These are phyloP conservation scores for Helicoverpa assulta DNA, from an alignment of 2,888 invertebrate species.

Conservation along the genomic window DNA sequence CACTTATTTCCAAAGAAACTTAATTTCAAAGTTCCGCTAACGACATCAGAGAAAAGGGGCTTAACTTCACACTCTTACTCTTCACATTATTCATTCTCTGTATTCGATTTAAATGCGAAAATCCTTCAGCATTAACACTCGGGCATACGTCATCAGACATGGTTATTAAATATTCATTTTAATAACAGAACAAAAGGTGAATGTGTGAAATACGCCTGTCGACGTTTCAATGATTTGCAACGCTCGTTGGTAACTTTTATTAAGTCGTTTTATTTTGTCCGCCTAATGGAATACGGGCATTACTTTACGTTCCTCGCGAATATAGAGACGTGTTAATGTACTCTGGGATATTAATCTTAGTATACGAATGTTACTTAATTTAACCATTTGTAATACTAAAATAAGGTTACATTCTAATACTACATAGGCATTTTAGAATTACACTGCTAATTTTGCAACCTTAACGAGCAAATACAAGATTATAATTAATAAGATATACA, in stretches of 20 bases:
- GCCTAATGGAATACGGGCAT: constrained; percentile 70
- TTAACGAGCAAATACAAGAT: constrained; percentile 34
- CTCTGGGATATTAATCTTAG: constrained; percentile 31
- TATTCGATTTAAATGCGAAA: constrained; percentile 55
- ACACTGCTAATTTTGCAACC: constrained; percentile 17
- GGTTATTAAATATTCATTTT: constrained; percentile 85
- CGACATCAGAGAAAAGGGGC: constrained; percentile 30
- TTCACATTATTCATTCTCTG: constrained; percentile 51
- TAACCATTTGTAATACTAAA: constrained; percentile 6
- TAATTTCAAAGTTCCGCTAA: constrained; percentile 27
- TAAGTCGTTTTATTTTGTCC: constrained; percentile 73
- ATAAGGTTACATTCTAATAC: constrained; percentile 3
- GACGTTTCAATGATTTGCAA: constrained; percentile 78
- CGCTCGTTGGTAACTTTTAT: constrained; percentile 72
- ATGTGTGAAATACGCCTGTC: constrained; percentile 75
- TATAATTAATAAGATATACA: constrained; percentile 42
- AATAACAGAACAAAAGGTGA: constrained; percentile 76
- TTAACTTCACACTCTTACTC: constrained; percentile 42
- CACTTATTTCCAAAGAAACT: constrained; percentile 23
- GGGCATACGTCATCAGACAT: constrained; percentile 74
- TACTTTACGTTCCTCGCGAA: constrained; percentile 49
- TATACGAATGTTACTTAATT: constrained; percentile 21
- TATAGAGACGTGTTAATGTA: constrained; percentile 35
- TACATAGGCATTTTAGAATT: constrained; percentile 16
- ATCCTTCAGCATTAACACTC: constrained; percentile 67